A percentile compares a stretch with the other conserved stretches of the same genome.
These are phyloP conservation scores for Phyllostomus hastatus DNA, from an alignment of 2,113 vertebrate genomes.

Conservation along the genomic window DNA sequence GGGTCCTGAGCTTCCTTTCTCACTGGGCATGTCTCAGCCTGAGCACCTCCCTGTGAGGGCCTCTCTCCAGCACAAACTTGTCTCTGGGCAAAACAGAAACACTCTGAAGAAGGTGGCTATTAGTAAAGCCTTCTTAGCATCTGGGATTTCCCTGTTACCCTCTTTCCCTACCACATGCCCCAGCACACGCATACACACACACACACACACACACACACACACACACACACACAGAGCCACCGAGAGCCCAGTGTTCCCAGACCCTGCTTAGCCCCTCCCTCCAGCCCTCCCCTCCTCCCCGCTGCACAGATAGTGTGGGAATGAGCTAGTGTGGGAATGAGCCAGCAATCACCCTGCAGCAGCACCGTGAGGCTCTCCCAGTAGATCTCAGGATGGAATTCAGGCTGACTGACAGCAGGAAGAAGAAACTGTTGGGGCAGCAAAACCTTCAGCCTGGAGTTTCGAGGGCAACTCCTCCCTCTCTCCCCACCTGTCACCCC, in stretches of 20 bases:
- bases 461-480: background rate
- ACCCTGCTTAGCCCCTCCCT: background rate
- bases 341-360: background rate
- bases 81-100: conserved; percentile 7
- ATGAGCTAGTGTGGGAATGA: conserved; percentile 50
- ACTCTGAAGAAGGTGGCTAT: background rate
- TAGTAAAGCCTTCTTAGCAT: background rate
- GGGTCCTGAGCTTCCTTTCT: background rate
- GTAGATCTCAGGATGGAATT: background rate
- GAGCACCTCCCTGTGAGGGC: background rate
- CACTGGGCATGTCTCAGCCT: background rate
- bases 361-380: background rate
- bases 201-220: background rate
- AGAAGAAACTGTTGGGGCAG: conserved; percentile 52
- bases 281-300: no score
- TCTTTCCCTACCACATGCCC: background rate
- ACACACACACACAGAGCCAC: no score
- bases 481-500: background rate
- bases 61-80: conserved; percentile 7
- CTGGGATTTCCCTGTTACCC: background rate
- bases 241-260: background rate
- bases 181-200: background rate
- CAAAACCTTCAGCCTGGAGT: conserved; percentile 30
- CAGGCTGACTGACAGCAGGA: background rate
- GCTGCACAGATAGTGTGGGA: background rate